Percentiles rank a stretch among this genome's conserved stretches.
These are phyloP conservation scores for Pemphredon lugubris DNA, from an alignment of 2,888 invertebrate species.

Conservation along the genomic window DNA sequence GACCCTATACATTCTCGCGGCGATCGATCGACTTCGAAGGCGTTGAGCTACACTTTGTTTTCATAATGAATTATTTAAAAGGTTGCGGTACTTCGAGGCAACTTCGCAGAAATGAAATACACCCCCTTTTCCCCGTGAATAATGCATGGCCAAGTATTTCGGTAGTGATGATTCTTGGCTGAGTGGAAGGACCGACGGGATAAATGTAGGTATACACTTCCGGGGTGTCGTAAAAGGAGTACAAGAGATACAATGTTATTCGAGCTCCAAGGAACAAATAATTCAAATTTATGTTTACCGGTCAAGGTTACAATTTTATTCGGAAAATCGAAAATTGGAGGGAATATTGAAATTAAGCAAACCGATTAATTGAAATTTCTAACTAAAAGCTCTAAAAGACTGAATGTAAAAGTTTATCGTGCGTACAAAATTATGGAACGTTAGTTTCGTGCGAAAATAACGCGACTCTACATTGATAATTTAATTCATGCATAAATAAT, in stretches of 20 bases:
- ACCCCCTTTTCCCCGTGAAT: constrained; percentile 52
- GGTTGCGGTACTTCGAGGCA: constrained; percentile 35
- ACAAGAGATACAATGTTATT: constrained; percentile 10
- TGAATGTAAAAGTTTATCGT: no score
- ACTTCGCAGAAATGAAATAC: constrained; percentile 50
- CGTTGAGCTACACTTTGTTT: constrained; percentile 37
- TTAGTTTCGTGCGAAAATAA: no score
- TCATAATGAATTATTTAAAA: constrained; percentile 60
- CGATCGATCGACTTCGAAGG: constrained; percentile 38
- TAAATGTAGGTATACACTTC: constrained; percentile 23
- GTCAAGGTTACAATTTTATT: no score
- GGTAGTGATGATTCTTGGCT: constrained; percentile 29
- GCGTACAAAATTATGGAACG: no score
- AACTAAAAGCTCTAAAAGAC: no score
- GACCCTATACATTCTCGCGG: not conserved
- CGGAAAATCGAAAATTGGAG: no score
- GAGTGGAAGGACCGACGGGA: not conserved
- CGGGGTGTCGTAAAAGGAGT: not conserved
- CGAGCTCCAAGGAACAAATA: not conserved
- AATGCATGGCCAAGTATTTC: constrained; percentile 46
- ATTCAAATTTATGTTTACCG: no score
- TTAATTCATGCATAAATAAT: no score
- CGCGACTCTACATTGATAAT: no score
- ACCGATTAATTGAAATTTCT: no score
- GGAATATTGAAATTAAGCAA: no score